Evolutionary conservation across 2,113 vertebrate species (phyloP), one percentile per base, ranked within the genome.

Genomic region (Mesembrinibis cayennensis): DNA sequence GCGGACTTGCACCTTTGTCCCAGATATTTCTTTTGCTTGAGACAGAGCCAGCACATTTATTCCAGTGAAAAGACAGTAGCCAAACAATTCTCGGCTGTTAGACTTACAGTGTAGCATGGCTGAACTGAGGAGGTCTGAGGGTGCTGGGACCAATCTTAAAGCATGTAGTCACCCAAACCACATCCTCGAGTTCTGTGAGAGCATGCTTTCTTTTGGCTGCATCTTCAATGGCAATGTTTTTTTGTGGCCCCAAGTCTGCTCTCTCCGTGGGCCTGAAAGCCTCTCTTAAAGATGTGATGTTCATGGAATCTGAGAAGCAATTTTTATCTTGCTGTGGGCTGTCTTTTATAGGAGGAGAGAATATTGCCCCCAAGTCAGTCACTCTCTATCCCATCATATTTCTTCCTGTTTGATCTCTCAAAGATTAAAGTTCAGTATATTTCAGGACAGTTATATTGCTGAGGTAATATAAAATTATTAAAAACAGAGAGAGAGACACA

Each of bases 401-500:
- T 90, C 91, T 97, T 94, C 88, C 91, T 91, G 91, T 98, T 97
- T 97, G 96, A 97, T 97, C 96, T 98, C 92, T 36, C 89, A 89
- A 85, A 97, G 93, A 97, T 92, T 83, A 88, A 74, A 88, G 73
- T 77, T 95, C 92, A 83, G 94, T 88, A 97, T 96, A 55, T 85
- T 95, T 92, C 96, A 90, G 95, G 97, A 93, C 94, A 97, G 95
- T 97, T 97, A 95, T 97, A 94, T 97, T 97, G 96, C 98, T 95
- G 96, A 97, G 96, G 95, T 97, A 97, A 98, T 89, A 96, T 78
- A 95, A 94, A 97, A 96, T 98, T 93, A 97, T 98, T 98, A 91
- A 98, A 98, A 98, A 30, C 97, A 98, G 97, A 97, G 96, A 95
- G 62, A 90, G 78, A 90, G 80, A 96, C 92, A 97, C 90, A 84